Evolutionary conservation across 2,888 invertebrate species (phyloP).

Genomic region (Anticlea derivata): DNA sequence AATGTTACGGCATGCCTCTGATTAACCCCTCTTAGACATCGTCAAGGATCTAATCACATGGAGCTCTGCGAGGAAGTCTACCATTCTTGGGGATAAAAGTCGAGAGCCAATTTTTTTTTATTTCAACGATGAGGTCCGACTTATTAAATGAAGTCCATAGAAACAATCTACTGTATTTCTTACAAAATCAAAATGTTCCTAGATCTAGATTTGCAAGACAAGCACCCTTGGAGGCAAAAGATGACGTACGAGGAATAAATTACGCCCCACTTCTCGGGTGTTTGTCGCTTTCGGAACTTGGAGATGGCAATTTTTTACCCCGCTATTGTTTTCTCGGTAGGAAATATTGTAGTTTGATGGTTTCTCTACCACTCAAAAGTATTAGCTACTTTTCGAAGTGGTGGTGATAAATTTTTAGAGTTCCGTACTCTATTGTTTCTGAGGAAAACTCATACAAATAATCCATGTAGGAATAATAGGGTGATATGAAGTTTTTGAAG

Average conservation of each 20-base stretch:
- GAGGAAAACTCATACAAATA: neutral
- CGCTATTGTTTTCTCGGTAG: conserved; percentile 50
- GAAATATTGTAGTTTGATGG: conserved; percentile 58
- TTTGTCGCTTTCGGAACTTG: conserved; percentile 45
- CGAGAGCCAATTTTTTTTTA: no score
- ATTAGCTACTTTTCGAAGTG: conserved; percentile 42
- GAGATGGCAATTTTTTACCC: conserved; percentile 46
- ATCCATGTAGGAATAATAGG: neutral
- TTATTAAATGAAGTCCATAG: no score
- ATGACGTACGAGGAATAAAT: conserved; percentile 66
- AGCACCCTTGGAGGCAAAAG: conserved; percentile 42
- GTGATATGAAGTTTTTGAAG: neutral
- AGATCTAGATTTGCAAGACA: conserved; percentile 6
- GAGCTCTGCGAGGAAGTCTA: no score
- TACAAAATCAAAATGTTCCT: neutral
- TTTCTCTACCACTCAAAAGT: conserved; percentile 47
- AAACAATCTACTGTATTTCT: no score
- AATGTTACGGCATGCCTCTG: no score
- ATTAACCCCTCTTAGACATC: no score
- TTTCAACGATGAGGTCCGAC: no score
- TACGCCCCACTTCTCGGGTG: conserved; percentile 52
- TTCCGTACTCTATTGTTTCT: conserved; percentile 12
- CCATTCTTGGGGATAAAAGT: no score
- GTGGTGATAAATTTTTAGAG: conserved; percentile 22
- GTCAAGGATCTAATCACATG: no score